phyloP scores from a whole-genome alignment of 2,888 invertebrate genomes.

The Trisateles emortualis region DNA sequence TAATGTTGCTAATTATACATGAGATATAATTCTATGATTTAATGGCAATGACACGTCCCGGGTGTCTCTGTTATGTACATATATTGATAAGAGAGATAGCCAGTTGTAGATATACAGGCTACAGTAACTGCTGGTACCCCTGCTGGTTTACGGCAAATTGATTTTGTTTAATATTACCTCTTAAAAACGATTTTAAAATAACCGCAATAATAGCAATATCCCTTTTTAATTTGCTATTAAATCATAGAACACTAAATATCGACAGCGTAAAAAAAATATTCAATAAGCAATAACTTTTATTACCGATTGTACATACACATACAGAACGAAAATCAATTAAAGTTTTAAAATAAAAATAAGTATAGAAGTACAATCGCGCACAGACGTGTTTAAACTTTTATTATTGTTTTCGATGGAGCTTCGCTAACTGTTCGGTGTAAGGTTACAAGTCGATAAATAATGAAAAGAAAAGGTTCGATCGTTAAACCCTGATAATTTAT shows the following conservation, averaged over 20 bases:
- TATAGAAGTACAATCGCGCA: constrained; percentile 30
- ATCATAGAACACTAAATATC: background rate
- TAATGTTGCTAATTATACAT: too few relatives aligned
- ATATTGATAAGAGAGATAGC: too few relatives aligned
- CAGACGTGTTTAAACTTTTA: constrained; percentile 21
- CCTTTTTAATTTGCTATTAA: background rate
- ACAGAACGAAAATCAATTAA: constrained; percentile 24
- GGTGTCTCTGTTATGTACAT: too few relatives aligned
- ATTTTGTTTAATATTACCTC: too few relatives aligned
- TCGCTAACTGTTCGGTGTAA: constrained; percentile 36
- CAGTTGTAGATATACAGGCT: too few relatives aligned
- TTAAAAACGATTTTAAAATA: too few relatives aligned
- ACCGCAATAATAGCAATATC: too few relatives aligned
- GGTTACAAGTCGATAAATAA: constrained; percentile 50
- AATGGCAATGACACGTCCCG: too few relatives aligned
- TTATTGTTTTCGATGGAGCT: constrained; percentile 29
- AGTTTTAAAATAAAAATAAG: constrained; percentile 17
- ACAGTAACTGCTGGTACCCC: too few relatives aligned
- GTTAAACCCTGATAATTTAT: constrained; percentile 48
- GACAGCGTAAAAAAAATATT: background rate
- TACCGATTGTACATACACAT: constrained; percentile 2
- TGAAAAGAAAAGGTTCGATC: constrained; percentile 38
- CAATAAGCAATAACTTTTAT: constrained; percentile 9
- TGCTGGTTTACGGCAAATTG: too few relatives aligned
- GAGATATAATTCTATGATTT: too few relatives aligned